Evolutionary conservation across 2,888 invertebrate species (phyloP).

Genomic region (Polydrusus pterygomalis): DNA sequence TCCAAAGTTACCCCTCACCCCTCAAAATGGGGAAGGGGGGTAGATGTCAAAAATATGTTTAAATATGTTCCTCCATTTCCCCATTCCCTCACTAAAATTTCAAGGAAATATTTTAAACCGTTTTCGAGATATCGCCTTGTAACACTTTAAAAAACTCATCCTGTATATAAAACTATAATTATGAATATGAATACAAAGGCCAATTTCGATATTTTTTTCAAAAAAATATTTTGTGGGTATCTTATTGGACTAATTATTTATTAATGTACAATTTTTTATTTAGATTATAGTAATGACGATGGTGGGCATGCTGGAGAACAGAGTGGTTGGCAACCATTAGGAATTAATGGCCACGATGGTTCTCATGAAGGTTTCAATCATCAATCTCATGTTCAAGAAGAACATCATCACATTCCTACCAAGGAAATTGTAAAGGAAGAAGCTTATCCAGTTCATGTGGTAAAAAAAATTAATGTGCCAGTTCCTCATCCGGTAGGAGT

Average conservation of each 20-base stretch:
- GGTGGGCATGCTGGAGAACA: slow-evolving; percentile 61
- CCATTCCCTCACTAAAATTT: too few relatives aligned
- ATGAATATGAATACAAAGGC: too few relatives aligned
- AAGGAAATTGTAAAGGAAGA: slow-evolving; percentile 81
- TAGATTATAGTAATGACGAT: slow-evolving; percentile 46
- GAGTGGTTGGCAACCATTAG: slow-evolving; percentile 53
- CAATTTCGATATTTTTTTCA: too few relatives aligned
- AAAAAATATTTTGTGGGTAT: too few relatives aligned
- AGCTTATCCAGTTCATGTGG: slow-evolving; percentile 80
- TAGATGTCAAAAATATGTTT: too few relatives aligned
- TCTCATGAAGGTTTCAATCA: slow-evolving; percentile 71
- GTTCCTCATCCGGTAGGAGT: slow-evolving; percentile 85
- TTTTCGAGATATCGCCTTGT: too few relatives aligned
- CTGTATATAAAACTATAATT: too few relatives aligned
- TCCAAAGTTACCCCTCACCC: too few relatives aligned
- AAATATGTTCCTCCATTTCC: too few relatives aligned
- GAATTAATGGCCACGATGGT: slow-evolving; percentile 60
- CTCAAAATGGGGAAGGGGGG: too few relatives aligned
- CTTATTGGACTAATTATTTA: background rate
- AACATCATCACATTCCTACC: slow-evolving; percentile 74
- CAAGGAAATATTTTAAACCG: too few relatives aligned
- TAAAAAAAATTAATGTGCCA: slow-evolving; percentile 83
- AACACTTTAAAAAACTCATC: too few relatives aligned
- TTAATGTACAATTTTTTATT: background rate
- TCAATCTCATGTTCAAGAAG: slow-evolving; percentile 73